phyloP scores from a whole-genome alignment of 2,888 invertebrate genomes.

The Lasioglossum zephyrum region DNA sequence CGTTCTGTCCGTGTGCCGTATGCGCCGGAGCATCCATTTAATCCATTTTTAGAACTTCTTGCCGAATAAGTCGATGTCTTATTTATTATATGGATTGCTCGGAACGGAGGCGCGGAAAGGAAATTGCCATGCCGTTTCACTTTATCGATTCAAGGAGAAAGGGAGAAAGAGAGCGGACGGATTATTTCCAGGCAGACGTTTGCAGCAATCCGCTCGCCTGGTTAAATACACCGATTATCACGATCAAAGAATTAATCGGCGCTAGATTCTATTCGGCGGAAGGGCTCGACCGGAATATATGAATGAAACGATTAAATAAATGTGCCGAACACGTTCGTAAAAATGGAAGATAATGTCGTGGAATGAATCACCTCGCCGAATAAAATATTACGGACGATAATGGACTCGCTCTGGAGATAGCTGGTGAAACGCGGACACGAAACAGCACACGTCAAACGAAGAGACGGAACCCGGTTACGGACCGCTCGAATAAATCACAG shows the following conservation, averaged over 20 bases:
- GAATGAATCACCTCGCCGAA: neutral
- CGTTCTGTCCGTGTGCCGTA: neutral
- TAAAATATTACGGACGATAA: neutral
- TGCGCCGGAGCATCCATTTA: neutral
- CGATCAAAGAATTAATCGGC: neutral
- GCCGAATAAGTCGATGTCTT: neutral
- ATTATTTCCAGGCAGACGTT: neutral
- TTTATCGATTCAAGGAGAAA: neutral
- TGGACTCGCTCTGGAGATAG: neutral
- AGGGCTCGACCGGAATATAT: neutral
- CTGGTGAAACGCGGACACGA: neutral
- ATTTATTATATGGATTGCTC: neutral
- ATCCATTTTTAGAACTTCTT: neutral
- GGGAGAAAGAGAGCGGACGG: neutral
- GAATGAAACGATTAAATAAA: neutral
- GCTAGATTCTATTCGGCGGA: neutral
- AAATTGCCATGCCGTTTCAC: neutral
- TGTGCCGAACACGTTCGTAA: neutral
- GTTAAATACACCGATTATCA: neutral
- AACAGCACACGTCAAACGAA: constrained; percentile 2
- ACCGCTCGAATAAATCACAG: constrained; percentile 47
- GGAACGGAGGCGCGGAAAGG: neutral
- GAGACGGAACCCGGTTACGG: neutral
- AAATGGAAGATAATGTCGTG: neutral
- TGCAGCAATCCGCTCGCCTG: neutral